Conservation (phyloP, 2,797 vertebrate species). For the Phoeniculus purpureus region DNA sequence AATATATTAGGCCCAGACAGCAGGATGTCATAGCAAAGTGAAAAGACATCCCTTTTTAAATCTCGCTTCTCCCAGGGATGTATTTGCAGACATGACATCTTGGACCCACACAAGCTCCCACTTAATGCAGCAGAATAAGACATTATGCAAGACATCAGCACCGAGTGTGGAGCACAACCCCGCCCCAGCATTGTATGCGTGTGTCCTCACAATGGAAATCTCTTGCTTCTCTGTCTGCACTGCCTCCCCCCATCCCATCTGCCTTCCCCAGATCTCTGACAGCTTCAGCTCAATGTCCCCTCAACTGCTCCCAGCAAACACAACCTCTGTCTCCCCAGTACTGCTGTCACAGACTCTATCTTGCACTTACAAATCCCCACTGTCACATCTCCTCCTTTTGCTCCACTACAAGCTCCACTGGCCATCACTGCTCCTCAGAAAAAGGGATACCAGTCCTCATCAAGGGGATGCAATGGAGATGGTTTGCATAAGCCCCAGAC, state of each 20-base stretch:
- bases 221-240: neutral
- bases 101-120: neutral
- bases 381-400: neutral
- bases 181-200: neutral
- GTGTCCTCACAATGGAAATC: neutral
- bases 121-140: neutral
- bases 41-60: neutral
- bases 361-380: neutral
- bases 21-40: neutral
- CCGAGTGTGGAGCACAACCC: neutral
- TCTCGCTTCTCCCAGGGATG: neutral
- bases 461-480: neutral
- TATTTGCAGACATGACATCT: neutral
- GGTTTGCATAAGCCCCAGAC: rapidly evolving
- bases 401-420: neutral
- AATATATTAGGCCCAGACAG: neutral
- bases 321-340: neutral
- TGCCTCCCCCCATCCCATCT: neutral
- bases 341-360: neutral
- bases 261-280: neutral
- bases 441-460: neutral
- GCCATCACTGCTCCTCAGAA: neutral
- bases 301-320: neutral
- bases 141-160: neutral
- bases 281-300: neutral